phyloP scores from a whole-genome alignment of 2,888 invertebrate genomes.

The Andricus quercusramuli region DNA sequence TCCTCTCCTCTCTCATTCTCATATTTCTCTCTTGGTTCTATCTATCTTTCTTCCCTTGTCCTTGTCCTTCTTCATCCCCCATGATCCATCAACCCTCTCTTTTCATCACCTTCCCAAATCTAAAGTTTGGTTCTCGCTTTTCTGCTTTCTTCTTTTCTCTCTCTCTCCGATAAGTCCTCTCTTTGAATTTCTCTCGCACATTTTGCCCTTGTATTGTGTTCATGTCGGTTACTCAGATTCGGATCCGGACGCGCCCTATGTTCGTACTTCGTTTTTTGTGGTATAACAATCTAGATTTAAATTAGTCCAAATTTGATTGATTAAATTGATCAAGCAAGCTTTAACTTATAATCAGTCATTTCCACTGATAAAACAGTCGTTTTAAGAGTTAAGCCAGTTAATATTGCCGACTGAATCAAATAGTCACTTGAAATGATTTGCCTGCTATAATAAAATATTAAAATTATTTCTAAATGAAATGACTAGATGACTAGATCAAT shows the following conservation, averaged over 20 bases:
- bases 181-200: conserved; percentile 49
- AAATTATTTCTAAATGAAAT: too few relatives aligned
- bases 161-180: background rate
- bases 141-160: conserved; percentile 44
- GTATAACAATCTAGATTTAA: too few relatives aligned
- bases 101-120: conserved; percentile 45
- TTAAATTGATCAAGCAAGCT: too few relatives aligned
- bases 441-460: too few relatives aligned
- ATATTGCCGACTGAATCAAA: too few relatives aligned
- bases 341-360: too few relatives aligned
- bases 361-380: too few relatives aligned
- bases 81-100: conserved; percentile 15
- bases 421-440: too few relatives aligned
- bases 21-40: conserved; percentile 47
- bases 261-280: background rate
- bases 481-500: too few relatives aligned
- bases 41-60: conserved; percentile 41
- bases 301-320: too few relatives aligned
- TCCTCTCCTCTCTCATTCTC: conserved; percentile 48
- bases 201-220: conserved; percentile 58
- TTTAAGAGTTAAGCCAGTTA: too few relatives aligned
- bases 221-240: conserved; percentile 55
- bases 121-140: conserved; percentile 38
- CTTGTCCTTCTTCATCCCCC: conserved; percentile 20
- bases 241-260: background rate